phyloP scores from a whole-genome alignment of 2,888 invertebrate species.

The Megamerina dolium region DNA sequence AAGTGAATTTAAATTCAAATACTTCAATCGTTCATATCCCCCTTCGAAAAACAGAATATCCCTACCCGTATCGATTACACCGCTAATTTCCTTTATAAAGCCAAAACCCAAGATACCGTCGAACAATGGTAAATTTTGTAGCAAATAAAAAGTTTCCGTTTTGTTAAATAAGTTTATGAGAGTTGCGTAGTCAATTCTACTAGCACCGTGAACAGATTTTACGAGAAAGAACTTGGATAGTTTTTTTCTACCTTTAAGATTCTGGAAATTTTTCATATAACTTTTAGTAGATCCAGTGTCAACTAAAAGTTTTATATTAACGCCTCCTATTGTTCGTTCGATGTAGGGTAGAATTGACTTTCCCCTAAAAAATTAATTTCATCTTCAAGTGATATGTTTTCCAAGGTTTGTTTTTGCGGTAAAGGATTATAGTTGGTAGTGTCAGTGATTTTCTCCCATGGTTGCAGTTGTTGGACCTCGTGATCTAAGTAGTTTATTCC shows the following conservation, averaged over 20 bases:
- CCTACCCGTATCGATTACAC: constrained; percentile 10
- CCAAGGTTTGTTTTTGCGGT: background rate
- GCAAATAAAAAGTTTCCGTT: constrained; percentile 14
- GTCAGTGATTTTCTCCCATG: background rate
- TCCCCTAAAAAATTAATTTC: constrained; percentile 15
- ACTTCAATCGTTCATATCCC: constrained; percentile 8
- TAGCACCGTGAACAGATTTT: constrained; percentile 9
- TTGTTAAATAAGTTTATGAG: constrained; percentile 11
- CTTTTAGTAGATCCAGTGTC: constrained; percentile 14
- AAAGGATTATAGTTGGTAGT: background rate
- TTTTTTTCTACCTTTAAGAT: constrained; percentile 9
- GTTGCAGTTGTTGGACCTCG: background rate
- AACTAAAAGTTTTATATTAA: constrained; percentile 9
- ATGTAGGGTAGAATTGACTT: constrained; percentile 7
- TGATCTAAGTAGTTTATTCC: constrained; percentile 8
- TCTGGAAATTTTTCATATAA: constrained; percentile 13
- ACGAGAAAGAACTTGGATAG: constrained; percentile 1
- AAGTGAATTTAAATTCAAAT: background rate
- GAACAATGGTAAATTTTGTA: constrained; percentile 12
- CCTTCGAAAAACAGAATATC: constrained; percentile 9
- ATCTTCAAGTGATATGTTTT: constrained; percentile 4
- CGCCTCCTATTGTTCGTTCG: constrained; percentile 6
- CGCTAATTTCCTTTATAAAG: constrained; percentile 12
- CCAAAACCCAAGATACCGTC: constrained; percentile 17
- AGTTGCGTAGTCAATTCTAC: constrained; percentile 1